Base-by-base conservation (phyloP, 2,113 vertebrate species). In the Philantomba maxwellii region DNA sequence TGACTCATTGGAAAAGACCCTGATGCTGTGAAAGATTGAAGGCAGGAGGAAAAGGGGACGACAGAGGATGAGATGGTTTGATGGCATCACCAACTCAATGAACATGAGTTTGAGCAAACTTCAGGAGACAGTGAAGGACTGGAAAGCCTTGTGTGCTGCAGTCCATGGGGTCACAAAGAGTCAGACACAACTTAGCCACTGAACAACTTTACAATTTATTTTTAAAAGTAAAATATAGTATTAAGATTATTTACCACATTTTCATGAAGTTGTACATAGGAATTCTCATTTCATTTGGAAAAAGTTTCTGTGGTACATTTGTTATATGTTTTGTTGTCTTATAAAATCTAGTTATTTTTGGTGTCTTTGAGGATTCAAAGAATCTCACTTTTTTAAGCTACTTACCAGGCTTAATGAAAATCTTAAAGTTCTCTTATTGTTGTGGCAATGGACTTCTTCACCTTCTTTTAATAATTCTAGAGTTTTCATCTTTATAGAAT, bases 161-260 rank as follows among this genome's bases (percentile, higher is more conserved):
- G 70, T 43, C 36, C 21, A 43, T 75, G 39, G 70, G 70, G 3
- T 43, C 6, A 0, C 70, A 75, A 19, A 70, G 36, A 75, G 70
- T 75, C 23, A 7, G 6, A 26, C 23, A 75, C 23, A 43, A 25
- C 36, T 43, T 75, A 75, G 70, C 39, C 36, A 43, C 11, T 26
- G 70, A 43, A 43, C 23, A 75, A 43, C 87, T 66, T 66, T 60
- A 84, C 82, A 57, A 36, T 43, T 87, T 92, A 33, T 62, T 93
- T 96, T 84, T 58, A 53, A 85, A 85, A 66, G 11, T 45, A 78
- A 66, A 83, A 80, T 77, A 3, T 82, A 82, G 14, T 89, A 21
- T 93, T 93, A 25, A 70, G 75, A 33, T 92, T 94, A 75, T 87
- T 96, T 30, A 66, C 75, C 11, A 85, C 6, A 86, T 92, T 93